Conservation (phyloP, 2,113 vertebrate species). For the Oryzias woworae region DNA sequence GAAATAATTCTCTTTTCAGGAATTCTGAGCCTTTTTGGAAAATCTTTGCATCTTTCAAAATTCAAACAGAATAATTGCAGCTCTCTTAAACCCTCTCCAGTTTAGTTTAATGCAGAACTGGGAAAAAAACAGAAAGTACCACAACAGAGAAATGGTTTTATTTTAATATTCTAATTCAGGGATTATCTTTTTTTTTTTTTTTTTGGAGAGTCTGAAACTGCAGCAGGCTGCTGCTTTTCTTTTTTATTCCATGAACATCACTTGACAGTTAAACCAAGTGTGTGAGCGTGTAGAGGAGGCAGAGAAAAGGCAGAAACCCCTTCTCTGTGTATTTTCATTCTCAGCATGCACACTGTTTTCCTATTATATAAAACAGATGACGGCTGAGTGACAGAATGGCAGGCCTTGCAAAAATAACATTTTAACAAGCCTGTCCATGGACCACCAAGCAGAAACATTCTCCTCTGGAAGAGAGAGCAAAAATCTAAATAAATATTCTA, state of each 20-base stretch:
- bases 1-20: no score
- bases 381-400: constrained; percentile 56
- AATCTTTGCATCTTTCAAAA: no score
- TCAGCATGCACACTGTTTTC: constrained; percentile 23
- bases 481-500: neutral
- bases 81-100: no score
- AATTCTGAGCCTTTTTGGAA: no score
- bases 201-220: no score
- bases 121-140: no score
- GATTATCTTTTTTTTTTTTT: no score
- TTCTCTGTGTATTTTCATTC: constrained; percentile 27
- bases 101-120: no score
- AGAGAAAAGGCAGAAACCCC: constrained; percentile 1
- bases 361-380: constrained; percentile 27
- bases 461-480: constrained; percentile 7
- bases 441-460: constrained; percentile 16
- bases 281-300: constrained; percentile 4
- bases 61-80: no score
- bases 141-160: no score
- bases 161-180: no score
- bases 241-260: neutral
- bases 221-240: no score
- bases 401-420: constrained; percentile 39
- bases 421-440: constrained; percentile 48
- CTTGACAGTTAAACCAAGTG: constrained; percentile 6